phyloP scores from a whole-genome alignment of 1,140 invertebrate species.

The Procambarus virginalis region DNA sequence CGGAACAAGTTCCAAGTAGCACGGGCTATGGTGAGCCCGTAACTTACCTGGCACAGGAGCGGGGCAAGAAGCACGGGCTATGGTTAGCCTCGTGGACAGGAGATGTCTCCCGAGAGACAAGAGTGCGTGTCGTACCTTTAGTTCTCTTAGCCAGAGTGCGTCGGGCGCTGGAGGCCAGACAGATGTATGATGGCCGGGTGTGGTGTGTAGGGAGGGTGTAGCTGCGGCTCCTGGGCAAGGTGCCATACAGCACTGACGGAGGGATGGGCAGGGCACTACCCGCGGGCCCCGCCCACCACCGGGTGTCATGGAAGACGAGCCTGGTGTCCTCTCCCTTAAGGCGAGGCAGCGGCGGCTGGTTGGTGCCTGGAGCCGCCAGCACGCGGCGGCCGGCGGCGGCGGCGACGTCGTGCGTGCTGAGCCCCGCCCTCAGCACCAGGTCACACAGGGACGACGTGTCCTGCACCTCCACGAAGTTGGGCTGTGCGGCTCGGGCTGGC shows the following conservation, averaged over 20 bases:
- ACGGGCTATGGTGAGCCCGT: too few species aligned
- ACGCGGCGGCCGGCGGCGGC: background rate
- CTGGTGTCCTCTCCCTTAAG: too few species aligned
- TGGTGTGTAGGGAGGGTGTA: too few species aligned
- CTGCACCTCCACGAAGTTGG: conserved; percentile 23
- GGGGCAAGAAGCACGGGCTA: too few species aligned
- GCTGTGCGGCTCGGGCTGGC: background rate
- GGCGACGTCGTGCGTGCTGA: conserved; percentile 15
- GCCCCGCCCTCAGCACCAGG: conserved; percentile 22
- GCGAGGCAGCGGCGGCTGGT: background rate
- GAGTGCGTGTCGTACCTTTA: too few species aligned
- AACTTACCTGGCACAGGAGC: too few species aligned
- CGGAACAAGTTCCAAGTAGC: too few species aligned
- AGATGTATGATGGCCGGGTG: background rate
- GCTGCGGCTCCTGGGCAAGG: background rate
- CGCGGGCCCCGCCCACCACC: too few species aligned
- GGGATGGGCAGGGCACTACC: background rate
- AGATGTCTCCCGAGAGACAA: too few species aligned
- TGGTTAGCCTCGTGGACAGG: too few species aligned
- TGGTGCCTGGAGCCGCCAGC: background rate
- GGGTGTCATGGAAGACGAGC: too few species aligned
- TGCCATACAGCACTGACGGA: conserved; percentile 6
- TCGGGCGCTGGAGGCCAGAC: background rate
- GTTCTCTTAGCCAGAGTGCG: background rate
- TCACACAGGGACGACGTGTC: conserved; percentile 27